Conservation (phyloP, 2,888 invertebrate species). For the Drosophila aldrichi region DNA sequence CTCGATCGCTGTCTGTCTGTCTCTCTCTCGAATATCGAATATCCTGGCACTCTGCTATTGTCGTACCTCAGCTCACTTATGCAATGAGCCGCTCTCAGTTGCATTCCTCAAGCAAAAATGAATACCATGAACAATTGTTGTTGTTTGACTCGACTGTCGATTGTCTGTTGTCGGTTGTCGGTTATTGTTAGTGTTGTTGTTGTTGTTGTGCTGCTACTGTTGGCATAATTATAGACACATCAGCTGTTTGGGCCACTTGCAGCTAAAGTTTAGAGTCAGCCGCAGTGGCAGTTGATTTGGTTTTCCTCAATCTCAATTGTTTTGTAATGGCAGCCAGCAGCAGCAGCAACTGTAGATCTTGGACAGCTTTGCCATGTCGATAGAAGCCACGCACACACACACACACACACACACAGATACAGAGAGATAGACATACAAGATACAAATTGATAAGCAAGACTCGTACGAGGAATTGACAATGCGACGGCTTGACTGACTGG, state of each 20-base stretch:
- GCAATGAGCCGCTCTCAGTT: constrained; percentile 41
- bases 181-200: not conserved
- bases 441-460: constrained; percentile 66
- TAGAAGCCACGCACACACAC: constrained; percentile 13
- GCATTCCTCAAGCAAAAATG: constrained; percentile 55
- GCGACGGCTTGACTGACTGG: constrained; percentile 21
- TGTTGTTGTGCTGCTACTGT: constrained; percentile 22
- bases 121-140: constrained; percentile 48
- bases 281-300: constrained; percentile 53
- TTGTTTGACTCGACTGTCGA: constrained; percentile 22
- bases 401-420: not conserved
- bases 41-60: constrained; percentile 53
- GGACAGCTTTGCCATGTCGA: constrained; percentile 23
- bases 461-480: constrained; percentile 42
- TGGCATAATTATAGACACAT: constrained; percentile 75
- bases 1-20: not conserved
- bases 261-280: constrained; percentile 28
- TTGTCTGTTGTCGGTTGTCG: constrained; percentile 14
- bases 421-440: constrained; percentile 7
- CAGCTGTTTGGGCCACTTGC: constrained; percentile 73
- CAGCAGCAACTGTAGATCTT: constrained; percentile 19
- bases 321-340: constrained; percentile 69
- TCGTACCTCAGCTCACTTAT: constrained; percentile 39
- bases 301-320: constrained; percentile 75
- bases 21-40: constrained; percentile 58